phyloP scores from a whole-genome alignment of 2,113 vertebrate genomes.

The Ondatra zibethicus region DNA sequence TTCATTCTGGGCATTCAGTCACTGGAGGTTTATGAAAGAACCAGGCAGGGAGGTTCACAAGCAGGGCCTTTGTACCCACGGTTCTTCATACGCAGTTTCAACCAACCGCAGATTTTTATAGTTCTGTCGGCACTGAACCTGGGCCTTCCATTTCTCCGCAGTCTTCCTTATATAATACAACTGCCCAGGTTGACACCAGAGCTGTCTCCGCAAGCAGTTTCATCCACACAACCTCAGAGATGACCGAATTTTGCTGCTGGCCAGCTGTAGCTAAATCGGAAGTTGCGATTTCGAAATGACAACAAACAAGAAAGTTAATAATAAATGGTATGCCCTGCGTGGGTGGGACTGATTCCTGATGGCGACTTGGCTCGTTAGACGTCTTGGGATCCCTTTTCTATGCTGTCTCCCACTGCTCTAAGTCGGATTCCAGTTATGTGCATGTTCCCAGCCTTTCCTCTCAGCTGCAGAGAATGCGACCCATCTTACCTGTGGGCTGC shows the following conservation, averaged over 20 bases:
- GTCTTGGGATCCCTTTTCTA: background rate
- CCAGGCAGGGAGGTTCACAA: background rate
- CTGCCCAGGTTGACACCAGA: background rate
- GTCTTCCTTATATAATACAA: background rate
- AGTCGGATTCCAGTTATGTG: background rate
- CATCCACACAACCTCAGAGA: background rate
- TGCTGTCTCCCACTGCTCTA: background rate
- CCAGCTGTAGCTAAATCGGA: background rate
- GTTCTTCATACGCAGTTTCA: background rate
- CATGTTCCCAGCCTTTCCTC: background rate
- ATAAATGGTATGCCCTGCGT: accelerated
- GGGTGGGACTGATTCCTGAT: background rate
- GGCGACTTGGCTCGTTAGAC: accelerated
- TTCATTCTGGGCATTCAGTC: background rate
- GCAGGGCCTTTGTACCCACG: too few species aligned
- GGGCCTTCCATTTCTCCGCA: background rate
- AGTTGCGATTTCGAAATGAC: background rate
- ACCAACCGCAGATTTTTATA: background rate
- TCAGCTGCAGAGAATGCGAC: background rate
- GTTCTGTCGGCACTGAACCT: background rate
- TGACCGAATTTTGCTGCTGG: background rate
- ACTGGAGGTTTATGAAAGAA: background rate
- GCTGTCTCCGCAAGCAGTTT: background rate
- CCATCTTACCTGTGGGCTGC: background rate
- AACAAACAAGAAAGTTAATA: background rate